Evolutionary conservation across 2,113 vertebrate genomes (phyloP).

Genomic region (Fukomys damarensis): DNA sequence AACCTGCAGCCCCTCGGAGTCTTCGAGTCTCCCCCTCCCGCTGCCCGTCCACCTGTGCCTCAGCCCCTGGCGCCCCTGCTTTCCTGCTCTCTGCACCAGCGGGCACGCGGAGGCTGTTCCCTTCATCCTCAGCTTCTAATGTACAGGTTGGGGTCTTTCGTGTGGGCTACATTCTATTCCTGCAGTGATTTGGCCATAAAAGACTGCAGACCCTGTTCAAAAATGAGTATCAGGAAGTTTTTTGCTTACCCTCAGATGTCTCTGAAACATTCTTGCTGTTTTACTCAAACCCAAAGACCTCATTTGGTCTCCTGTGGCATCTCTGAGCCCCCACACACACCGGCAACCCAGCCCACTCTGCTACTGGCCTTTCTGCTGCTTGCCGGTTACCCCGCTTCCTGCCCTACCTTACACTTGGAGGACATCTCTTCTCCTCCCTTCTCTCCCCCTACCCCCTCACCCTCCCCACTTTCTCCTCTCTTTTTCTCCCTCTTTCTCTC

Average conservation of each 20-base stretch:
- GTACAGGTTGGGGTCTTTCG: neutral
- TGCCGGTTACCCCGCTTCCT: neutral
- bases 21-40: neutral
- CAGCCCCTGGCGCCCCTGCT: neutral
- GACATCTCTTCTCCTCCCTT: neutral
- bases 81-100: neutral
- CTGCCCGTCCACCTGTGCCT: neutral
- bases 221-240: neutral
- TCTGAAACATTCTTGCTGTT: neutral
- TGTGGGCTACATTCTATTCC: neutral
- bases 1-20: neutral
- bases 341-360: neutral
- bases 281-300: neutral
- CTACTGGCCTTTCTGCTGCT: neutral
- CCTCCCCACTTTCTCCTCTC: too few species aligned
- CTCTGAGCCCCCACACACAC: neutral
- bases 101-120: neutral
- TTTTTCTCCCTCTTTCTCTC: too few species aligned
- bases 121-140: neutral
- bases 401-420: neutral
- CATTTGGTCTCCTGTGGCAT: neutral
- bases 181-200: neutral
- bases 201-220: neutral
- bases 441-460: too few species aligned
- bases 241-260: conserved; percentile 47